These are phyloP conservation scores for Strigamia transsilvanica DNA, from an alignment of 2,888 invertebrate species.

Conservation along the genomic window DNA sequence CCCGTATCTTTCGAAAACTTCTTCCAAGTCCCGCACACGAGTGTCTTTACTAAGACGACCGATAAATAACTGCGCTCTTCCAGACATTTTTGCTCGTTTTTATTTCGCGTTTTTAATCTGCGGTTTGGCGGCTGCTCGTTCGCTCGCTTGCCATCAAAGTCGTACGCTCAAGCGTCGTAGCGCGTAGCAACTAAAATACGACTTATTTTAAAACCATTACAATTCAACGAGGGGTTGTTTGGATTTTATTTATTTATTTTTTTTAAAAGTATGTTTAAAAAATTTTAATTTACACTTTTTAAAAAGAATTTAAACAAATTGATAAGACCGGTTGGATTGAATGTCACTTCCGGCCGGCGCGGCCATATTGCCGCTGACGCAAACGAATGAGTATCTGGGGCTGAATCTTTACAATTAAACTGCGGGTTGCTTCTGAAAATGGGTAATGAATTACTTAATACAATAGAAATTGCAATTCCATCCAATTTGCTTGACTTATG, in stretches of 20 bases:
- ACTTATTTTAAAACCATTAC: background rate
- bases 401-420: background rate
- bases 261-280: too few relatives aligned
- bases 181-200: background rate
- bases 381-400: slow-evolving; percentile 1
- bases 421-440: background rate
- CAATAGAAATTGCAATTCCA: background rate
- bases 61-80: slow-evolving; percentile 61
- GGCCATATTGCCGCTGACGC: slow-evolving; percentile 24
- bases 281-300: too few relatives aligned
- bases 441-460: background rate
- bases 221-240: background rate
- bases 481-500: background rate
- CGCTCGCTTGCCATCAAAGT: background rate
- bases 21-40: slow-evolving; percentile 63
- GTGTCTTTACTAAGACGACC: slow-evolving; percentile 64
- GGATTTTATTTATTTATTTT: too few relatives aligned
- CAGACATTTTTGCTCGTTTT: slow-evolving; percentile 56
- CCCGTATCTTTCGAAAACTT: slow-evolving; percentile 65
- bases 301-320: background rate
- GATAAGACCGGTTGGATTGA: background rate
- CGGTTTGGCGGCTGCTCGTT: background rate
- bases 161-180: background rate
- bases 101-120: background rate
- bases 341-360: background rate